These are phyloP conservation scores for Ameiurus melas DNA, from an alignment of 2,113 vertebrate genomes.

Conservation along the genomic window DNA sequence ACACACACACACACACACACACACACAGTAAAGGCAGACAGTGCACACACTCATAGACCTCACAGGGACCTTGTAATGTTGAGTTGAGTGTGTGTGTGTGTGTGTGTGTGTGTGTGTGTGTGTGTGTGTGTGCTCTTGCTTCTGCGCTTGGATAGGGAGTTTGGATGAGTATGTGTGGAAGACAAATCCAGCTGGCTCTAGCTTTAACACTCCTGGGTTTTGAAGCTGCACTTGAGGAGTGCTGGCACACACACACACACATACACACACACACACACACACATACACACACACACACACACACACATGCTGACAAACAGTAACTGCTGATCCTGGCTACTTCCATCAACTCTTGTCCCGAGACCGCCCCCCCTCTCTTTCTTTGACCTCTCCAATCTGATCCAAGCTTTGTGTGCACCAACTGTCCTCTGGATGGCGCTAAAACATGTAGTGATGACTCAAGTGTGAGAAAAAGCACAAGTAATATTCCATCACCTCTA, in stretches of 20 bases:
- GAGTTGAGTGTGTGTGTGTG: constrained; percentile 13
- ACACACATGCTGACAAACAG: constrained; percentile 66
- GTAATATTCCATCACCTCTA: neutral
- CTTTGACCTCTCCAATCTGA: constrained; percentile 7
- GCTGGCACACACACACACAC: constrained; percentile 56
- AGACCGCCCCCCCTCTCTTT: constrained; percentile 1
- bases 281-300: too few species aligned
- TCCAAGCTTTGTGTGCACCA: neutral
- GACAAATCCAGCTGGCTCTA: constrained; percentile 64
- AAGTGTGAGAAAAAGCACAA: neutral
- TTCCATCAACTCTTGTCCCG: constrained; percentile 40
- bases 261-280: too few species aligned
- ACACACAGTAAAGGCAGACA: constrained; percentile 6
- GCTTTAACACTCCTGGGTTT: constrained; percentile 58
- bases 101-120: too few species aligned
- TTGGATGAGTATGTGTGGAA: constrained; percentile 22
- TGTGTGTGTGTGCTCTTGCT: too few species aligned
- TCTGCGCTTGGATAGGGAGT: constrained; percentile 8
- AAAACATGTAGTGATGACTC: neutral
- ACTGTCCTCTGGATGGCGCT: constrained; percentile 39
- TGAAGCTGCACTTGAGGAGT: constrained; percentile 61
- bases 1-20: constrained; percentile 2
- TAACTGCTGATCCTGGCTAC: constrained; percentile 63
- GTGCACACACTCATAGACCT: constrained; percentile 18
- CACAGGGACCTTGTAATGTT: constrained; percentile 11